Evolutionary conservation across 2,888 invertebrate species (phyloP).

Genomic region (Elaeidobius kamerunicus): DNA sequence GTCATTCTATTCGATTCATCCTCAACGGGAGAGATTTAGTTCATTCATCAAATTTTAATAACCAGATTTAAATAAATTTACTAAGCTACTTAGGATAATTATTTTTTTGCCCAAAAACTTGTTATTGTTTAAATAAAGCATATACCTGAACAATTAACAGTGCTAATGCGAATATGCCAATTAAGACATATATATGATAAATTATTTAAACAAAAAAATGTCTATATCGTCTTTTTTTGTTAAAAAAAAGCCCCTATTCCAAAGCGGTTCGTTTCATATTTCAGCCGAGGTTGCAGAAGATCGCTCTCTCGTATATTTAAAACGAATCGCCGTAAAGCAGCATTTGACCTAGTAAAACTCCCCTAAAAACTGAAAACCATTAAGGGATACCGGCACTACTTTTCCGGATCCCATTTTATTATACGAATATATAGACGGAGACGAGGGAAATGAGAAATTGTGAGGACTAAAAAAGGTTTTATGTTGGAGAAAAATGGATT

Average conservation of each 20-base stretch:
- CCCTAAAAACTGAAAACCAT: slow-evolving; percentile 18
- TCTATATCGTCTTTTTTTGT: too few species aligned
- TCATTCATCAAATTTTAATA: too few species aligned
- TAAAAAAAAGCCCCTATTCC: background rate
- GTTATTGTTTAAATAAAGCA: too few species aligned
- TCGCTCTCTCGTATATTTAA: slow-evolving; percentile 19
- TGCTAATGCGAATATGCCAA: too few species aligned
- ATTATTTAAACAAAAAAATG: too few species aligned
- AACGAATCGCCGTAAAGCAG: slow-evolving; percentile 18
- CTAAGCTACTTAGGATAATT: too few species aligned
- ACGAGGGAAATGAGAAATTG: background rate
- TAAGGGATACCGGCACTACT: slow-evolving; percentile 17
- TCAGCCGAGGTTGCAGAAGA: slow-evolving; percentile 13
- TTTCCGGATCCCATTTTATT: slow-evolving; percentile 17
- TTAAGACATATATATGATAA: too few species aligned
- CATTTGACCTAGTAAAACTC: slow-evolving; percentile 20
- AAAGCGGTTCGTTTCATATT: slow-evolving; percentile 19
- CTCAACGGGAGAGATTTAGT: too few species aligned
- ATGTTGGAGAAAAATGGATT: background rate
- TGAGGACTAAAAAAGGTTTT: background rate
- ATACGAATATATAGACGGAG: background rate
- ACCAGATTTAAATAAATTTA: too few species aligned
- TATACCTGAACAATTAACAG: too few species aligned
- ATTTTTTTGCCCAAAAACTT: too few species aligned
- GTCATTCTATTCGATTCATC: too few species aligned